A percentile compares a stretch with the other conserved stretches of the same genome.
Evolutionary conservation across 2,113 vertebrate genomes (phyloP).

Genomic region (Neomonachus schauinslandi): DNA sequence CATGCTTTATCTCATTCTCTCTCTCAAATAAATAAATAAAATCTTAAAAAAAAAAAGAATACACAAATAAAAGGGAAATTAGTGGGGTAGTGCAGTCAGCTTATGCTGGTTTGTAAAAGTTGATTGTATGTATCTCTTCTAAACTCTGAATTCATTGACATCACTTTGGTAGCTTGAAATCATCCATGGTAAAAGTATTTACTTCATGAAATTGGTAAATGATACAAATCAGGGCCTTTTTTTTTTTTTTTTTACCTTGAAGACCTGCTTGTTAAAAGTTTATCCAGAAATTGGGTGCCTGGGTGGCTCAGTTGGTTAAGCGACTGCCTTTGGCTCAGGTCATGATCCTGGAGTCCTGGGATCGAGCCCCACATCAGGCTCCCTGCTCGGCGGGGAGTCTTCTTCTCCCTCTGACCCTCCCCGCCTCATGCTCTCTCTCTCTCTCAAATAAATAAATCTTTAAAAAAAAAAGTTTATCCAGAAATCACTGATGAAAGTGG

Average conservation of each 20-base stretch:
- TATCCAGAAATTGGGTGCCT: background rate
- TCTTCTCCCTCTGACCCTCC: too few species aligned
- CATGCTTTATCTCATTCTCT: too few species aligned
- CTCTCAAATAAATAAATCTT: too few species aligned
- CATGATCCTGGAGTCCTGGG: too few species aligned
- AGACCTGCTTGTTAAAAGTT: background rate
- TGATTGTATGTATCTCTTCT: background rate
- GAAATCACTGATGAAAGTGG: background rate
- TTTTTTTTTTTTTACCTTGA: background rate
- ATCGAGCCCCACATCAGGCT: too few species aligned
- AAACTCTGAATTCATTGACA: background rate
- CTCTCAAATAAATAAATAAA: too few species aligned
- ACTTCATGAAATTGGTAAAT: background rate
- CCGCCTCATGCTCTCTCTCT: too few species aligned
- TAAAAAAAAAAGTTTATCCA: background rate
- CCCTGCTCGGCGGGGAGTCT: too few species aligned
- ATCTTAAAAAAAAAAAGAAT: too few species aligned
- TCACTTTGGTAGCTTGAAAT: background rate
- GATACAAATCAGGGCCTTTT: background rate
- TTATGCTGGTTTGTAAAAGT: background rate
- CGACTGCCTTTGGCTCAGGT: too few species aligned
- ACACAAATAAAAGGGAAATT: background rate
- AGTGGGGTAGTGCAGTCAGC: background rate
- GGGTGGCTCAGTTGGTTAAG: too few species aligned
- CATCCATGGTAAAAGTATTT: background rate